Percentiles rank a stretch among this genome's conserved stretches.
Evolutionary conservation across 2,113 vertebrate species (phyloP).

Genomic region (Odontesthes bonariensis): DNA sequence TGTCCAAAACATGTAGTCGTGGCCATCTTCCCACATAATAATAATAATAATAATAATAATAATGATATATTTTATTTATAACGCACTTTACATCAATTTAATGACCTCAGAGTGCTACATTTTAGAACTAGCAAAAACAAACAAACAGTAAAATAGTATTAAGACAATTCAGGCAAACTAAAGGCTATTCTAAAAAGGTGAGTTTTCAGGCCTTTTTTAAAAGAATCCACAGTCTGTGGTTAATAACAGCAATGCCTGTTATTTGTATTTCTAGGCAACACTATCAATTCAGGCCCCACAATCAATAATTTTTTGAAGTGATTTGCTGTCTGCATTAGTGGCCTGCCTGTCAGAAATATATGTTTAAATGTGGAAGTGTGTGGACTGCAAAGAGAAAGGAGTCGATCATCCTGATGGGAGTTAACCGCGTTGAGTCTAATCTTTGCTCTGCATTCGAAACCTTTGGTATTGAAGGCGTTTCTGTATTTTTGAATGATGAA

Average conservation of each 20-base stretch:
- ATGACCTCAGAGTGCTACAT: too few relatives aligned
- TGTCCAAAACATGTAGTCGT: neutral
- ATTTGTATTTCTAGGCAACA: neutral
- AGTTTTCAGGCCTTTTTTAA: too few relatives aligned
- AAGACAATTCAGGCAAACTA: too few relatives aligned
- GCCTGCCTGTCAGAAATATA: neutral
- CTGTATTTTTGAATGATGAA: neutral
- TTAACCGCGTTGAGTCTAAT: neutral
- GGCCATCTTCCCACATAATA: neutral
- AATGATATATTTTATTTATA: too few relatives aligned
- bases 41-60: too few relatives aligned
- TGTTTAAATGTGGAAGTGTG: conserved; percentile 15
- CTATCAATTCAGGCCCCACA: neutral
- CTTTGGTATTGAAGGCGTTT: neutral
- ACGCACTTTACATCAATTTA: too few relatives aligned
- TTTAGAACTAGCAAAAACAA: too few relatives aligned
- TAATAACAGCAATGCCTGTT: too few relatives aligned
- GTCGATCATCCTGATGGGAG: neutral
- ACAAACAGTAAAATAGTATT: too few relatives aligned
- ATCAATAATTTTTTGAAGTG: neutral
- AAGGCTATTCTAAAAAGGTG: too few relatives aligned
- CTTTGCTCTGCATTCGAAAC: neutral
- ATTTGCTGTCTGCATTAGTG: neutral
- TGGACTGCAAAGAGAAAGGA: neutral
- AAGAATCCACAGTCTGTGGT: too few relatives aligned